Percentiles rank a stretch among this genome's conserved stretches.
Evolutionary conservation across 2,113 vertebrate genomes (phyloP).

Genomic region (Albula glossodonta): DNA sequence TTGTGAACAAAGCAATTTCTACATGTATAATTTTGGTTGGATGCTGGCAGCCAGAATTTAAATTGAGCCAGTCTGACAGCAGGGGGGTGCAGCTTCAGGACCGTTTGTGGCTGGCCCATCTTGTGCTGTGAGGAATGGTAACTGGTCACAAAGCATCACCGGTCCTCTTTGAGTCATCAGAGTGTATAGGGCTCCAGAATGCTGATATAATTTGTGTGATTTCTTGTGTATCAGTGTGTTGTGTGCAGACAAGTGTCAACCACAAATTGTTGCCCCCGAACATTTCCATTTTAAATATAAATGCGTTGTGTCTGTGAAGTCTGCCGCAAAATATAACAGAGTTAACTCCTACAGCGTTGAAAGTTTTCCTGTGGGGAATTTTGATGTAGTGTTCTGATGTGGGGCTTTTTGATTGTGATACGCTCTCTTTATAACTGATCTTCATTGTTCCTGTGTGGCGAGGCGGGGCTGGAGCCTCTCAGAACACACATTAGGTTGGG

Average conservation of each 20-base stretch:
- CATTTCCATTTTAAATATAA: not conserved
- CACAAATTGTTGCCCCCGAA: not conserved
- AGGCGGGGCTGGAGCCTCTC: not conserved
- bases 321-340: no score
- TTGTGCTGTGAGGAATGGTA: not conserved
- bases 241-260: not conserved
- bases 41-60: not conserved
- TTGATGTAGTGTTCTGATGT: not conserved
- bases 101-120: not conserved
- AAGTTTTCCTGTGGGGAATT: not conserved
- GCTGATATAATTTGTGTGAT: not conserved
- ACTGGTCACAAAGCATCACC: not conserved
- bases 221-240: not conserved
- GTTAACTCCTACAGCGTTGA: no score
- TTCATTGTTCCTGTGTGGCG: not conserved
- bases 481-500: conserved; percentile 6
- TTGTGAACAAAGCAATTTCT: not conserved
- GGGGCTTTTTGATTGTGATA: not conserved
- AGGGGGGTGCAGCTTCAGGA: not conserved
- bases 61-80: not conserved
- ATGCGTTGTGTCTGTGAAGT: no score
- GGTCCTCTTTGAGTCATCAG: no score
- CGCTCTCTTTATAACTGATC: not conserved
- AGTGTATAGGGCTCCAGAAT: no score
- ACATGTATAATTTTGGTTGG: not conserved